Percentiles rank a stretch among this genome's conserved stretches.
Evolutionary conservation across 2,113 vertebrate genomes (phyloP).

Genomic region (Apteryx owenii): DNA sequence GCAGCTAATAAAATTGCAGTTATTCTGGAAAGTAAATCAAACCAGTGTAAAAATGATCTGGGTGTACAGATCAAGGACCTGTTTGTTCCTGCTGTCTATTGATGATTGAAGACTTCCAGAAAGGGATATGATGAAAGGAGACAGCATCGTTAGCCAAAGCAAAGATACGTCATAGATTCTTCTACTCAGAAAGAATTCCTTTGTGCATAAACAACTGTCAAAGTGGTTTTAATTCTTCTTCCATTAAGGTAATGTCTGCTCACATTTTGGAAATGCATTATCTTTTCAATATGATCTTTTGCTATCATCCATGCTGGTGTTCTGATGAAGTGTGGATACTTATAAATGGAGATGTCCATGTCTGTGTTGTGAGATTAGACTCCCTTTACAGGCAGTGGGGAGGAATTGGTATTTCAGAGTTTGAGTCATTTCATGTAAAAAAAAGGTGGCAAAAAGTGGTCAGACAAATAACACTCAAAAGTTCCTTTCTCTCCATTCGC

Average conservation of each 20-base stretch:
- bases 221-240: not conserved
- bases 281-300: not conserved
- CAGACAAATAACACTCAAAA: not conserved
- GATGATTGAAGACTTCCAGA: not conserved
- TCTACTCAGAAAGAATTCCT: not conserved
- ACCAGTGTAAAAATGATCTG: constrained; percentile 10
- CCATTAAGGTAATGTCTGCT: not conserved
- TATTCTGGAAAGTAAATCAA: constrained; percentile 39
- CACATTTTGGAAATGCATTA: not conserved
- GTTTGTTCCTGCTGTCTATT: not conserved
- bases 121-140: not conserved
- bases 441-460: not conserved
- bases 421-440: not conserved
- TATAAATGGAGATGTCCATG: not conserved
- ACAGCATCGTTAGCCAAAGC: not conserved
- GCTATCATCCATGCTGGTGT: not conserved
- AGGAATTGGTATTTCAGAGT: not conserved
- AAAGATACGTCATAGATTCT: not conserved
- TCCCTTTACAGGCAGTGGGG: not conserved
- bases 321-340: not conserved
- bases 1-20: constrained; percentile 16
- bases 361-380: not conserved
- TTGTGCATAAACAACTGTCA: not conserved
- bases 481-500: not conserved
- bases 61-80: not conserved